Base-by-base conservation (phyloP, 2,888 invertebrate genomes). In the Cerastis rubricosa region DNA sequence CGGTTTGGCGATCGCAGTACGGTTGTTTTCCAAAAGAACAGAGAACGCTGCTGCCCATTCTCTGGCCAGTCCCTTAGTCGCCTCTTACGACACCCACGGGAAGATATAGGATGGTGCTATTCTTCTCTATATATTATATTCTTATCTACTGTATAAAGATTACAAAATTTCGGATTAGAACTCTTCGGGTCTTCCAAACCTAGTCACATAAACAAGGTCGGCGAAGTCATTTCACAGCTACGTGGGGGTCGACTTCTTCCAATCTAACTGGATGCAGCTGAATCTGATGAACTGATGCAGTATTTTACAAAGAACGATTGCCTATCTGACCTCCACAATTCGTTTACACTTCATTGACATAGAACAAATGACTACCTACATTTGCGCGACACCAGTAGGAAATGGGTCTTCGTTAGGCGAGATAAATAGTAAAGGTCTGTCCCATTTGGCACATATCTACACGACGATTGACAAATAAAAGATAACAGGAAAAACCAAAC, bases 401-500 rank as follows among this genome's bases (percentile, higher is more conserved):
- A 84, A 70, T 40, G 25, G 7, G 25, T 14, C 12, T 8, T 45
- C 14, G 43, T 40, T 71, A 80, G 80, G 63, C 72, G n/a, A 71
- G 64, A 83, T 75, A 71, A 67, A 83, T 79, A 43, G 9, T 9
- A 35, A 74, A 75, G 19, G n/a, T 67, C 25, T 71, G 65, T 65
- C 49, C 71, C 79, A 78, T 75, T 80, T 81, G 65, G 73, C 83
- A 75, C 69, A 45, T n/a, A 61, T 25, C 12, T 22, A 59, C 25
- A 40, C 40, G 49, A 71, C 17, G n/a, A 63, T 40, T 71, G 66
- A 70, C 66, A 69, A 79, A 69, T 64, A 35, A 54, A 69, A 6
- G 14, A 49, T 19, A 66, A 65, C 59, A 66, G 25, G 19, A 71
- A 57, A 65, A 61, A 47, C 7, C n/a, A 8, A 17, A 14, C 35